Evolutionary conservation across 2,888 invertebrate genomes (phyloP), one percentile per base, ranked within the genome.

Genomic region (Celastrina argiolus): DNA sequence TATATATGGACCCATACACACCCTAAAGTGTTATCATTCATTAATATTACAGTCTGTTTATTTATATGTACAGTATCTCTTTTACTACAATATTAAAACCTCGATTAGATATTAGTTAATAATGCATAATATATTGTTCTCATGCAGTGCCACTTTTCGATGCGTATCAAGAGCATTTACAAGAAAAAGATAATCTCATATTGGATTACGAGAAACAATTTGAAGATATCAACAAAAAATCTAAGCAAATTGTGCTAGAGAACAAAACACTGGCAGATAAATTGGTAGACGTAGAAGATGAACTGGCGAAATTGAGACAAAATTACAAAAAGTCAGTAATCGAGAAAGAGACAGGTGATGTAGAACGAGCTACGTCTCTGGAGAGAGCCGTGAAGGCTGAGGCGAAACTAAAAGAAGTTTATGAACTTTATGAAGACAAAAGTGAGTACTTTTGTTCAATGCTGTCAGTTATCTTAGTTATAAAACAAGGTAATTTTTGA

Each of bases 81-180:
- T 28, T 3, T 3, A 4, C 4, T 28, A 28, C 2, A 28, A 28
- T 28, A 28, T 2, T 28, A 28, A 28, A 28, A 28, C 2, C 7
- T 2, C n/a, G 28, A 51, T 39, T 26, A 42, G 26, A 36, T 56
- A 63, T 34, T 41, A 31, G 34, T 63, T 12, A 12, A 10, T 18
- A 22, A 58, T 31, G 16, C n/a, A 26, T n/a, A n/a, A 45, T 66
- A 4, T 22, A 59, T 56, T 41, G 16, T 56, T 65, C 61, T 58
- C 51, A 89, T 69, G 58, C 90, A 82, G 92, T 92, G 0, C 96
- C 96, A 0, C 85, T 97, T 4, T 88, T 96, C 70, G 94, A 95
- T 76, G 95, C 96, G 0, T 97, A 96, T 75, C 95, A 96, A 81
- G 96, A 96, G 77, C 95, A 94, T 70, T 81, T 96, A 0, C 92